Evolutionary conservation across 2,888 invertebrate genomes (phyloP).

Genomic region (Linnaemya vulpina): DNA sequence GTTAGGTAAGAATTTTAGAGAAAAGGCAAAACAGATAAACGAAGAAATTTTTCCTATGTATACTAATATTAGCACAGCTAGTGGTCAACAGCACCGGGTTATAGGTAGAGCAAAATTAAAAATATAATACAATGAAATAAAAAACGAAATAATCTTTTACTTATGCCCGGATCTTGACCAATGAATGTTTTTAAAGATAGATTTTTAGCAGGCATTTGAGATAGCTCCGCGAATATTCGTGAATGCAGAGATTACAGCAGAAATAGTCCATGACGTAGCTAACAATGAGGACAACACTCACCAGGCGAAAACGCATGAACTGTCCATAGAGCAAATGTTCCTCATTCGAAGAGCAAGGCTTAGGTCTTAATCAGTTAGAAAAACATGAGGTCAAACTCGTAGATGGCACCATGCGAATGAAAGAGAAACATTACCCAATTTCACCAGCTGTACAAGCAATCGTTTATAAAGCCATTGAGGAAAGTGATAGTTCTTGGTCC

Average conservation of each 20-base stretch:
- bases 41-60: neutral
- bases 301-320: too few species aligned
- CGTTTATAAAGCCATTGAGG: conserved; percentile 75
- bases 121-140: neutral
- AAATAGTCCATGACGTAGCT: neutral
- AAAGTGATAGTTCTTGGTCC: conserved; percentile 75
- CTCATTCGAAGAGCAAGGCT: too few species aligned
- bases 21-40: neutral
- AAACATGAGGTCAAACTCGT: too few species aligned
- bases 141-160: neutral
- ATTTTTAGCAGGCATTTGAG: too few species aligned
- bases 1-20: conserved; percentile 21
- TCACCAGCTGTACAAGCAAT: conserved; percentile 77
- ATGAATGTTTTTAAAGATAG: too few species aligned
- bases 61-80: conserved; percentile 2
- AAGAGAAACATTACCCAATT: too few species aligned
- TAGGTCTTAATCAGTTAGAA: too few species aligned
- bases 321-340: too few species aligned
- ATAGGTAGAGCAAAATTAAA: neutral
- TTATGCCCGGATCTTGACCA: too few species aligned
- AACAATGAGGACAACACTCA: neutral
- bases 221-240: conserved; percentile 7
- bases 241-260: neutral
- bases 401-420: too few species aligned
- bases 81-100: neutral